phyloP scores from a whole-genome alignment of 2,113 vertebrate species.

The Cyanistes caeruleus region DNA sequence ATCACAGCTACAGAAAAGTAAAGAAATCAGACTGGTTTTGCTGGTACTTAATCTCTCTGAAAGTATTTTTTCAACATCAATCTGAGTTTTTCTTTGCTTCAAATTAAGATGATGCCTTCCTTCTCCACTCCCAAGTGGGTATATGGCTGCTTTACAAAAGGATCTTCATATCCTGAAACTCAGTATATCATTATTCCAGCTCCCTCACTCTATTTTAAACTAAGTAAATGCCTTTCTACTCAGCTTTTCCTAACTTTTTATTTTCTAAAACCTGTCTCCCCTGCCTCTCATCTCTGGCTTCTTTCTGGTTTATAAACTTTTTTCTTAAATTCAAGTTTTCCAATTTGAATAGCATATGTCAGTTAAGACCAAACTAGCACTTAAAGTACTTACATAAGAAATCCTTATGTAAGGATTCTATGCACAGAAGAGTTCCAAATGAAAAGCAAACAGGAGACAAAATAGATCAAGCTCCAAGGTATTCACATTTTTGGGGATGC shows the following conservation, averaged over 20 bases:
- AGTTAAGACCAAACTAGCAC: not conserved
- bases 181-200: not conserved
- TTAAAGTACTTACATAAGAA: conserved; percentile 18
- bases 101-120: not conserved
- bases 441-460: not conserved
- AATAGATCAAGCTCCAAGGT: not conserved
- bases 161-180: not conserved
- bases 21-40: not conserved
- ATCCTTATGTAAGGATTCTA: not conserved
- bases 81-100: not conserved
- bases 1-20: not conserved
- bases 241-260: not conserved
- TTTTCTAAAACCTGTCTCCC: not conserved
- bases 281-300: not conserved
- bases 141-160: not conserved
- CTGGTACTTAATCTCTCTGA: not conserved
- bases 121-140: not conserved
- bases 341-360: not conserved
- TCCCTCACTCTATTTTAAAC: not conserved
- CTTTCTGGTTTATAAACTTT: not conserved
- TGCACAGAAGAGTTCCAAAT: conserved; percentile 23
- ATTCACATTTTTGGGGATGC: not conserved
- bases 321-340: not conserved
- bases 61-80: not conserved
- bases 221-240: not conserved